Percentiles rank a stretch among this genome's conserved stretches.
phyloP scores from a whole-genome alignment of 2,113 vertebrate genomes.

The Machaerirhynchus nigripectus region DNA sequence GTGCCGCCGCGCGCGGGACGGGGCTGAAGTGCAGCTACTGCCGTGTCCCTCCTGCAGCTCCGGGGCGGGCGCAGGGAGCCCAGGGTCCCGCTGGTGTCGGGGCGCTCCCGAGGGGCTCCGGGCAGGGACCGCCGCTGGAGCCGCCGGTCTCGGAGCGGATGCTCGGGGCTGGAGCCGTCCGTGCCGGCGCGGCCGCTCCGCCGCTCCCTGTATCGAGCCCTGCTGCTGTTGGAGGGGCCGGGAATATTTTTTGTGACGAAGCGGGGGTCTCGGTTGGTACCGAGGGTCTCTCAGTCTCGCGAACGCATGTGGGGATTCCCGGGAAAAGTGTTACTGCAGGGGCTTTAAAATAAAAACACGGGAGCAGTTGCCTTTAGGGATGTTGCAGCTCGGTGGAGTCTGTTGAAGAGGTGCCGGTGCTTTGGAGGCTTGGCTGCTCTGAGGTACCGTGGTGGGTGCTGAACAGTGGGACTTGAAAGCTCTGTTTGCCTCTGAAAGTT shows the following conservation, averaged over 20 bases:
- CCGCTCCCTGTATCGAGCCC: background rate
- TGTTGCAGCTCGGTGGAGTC: background rate
- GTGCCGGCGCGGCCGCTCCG: background rate
- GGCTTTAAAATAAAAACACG: background rate
- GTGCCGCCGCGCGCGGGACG: background rate
- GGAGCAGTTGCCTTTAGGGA: background rate
- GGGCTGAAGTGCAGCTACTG: background rate
- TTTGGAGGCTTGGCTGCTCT: background rate
- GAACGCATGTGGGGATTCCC: background rate
- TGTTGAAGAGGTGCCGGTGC: background rate
- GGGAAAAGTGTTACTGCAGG: background rate
- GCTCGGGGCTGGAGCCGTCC: background rate
- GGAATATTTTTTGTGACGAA: background rate
- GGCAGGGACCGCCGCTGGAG: background rate
- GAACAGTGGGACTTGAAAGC: background rate
- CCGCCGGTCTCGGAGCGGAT: background rate
- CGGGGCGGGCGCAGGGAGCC: too few relatives aligned
- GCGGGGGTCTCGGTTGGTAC: background rate
- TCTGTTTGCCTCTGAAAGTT: background rate
- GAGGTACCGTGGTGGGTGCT: background rate
- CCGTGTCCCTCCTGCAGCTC: background rate
- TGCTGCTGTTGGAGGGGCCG: background rate
- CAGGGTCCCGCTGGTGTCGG: background rate
- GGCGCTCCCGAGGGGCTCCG: background rate
- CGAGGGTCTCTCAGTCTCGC: background rate